These are phyloP conservation scores for Thecophora atra DNA, from an alignment of 2,888 invertebrate genomes.

Conservation along the genomic window DNA sequence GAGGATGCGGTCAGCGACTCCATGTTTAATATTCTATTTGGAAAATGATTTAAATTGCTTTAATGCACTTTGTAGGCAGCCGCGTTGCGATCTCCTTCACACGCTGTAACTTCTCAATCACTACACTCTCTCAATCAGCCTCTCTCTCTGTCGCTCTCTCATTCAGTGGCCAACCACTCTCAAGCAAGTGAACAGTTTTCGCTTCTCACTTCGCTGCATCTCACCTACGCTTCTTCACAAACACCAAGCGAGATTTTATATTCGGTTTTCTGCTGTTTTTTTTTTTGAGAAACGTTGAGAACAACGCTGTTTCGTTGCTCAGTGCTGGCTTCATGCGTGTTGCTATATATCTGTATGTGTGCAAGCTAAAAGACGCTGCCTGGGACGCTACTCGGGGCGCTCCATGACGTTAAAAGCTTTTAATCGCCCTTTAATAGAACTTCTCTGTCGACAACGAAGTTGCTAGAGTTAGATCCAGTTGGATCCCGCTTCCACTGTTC, in stretches of 20 bases:
- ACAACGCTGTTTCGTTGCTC: not conserved
- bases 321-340: not conserved
- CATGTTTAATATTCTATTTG: not conserved
- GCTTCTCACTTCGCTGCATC: not conserved
- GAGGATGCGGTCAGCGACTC: not conserved
- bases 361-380: too few relatives aligned
- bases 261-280: not conserved
- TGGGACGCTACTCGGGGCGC: not conserved
- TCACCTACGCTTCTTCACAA: not conserved
- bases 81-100: constrained; percentile 15
- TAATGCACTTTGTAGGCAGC: constrained; percentile 34
- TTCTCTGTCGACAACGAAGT: not conserved
- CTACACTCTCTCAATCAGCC: not conserved
- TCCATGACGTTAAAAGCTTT: not conserved
- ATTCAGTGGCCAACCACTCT: not conserved
- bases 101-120: not conserved
- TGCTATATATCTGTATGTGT: too few relatives aligned
- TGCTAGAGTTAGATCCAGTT: not conserved
- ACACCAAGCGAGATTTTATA: not conserved
- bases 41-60: constrained; percentile 23
- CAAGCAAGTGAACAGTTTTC: not conserved
- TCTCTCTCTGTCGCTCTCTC: not conserved
- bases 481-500: too few relatives aligned
- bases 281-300: not conserved
- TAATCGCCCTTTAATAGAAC: not conserved